These are phyloP conservation scores for Channa striata DNA, from an alignment of 2,797 vertebrate species.

Conservation along the genomic window DNA sequence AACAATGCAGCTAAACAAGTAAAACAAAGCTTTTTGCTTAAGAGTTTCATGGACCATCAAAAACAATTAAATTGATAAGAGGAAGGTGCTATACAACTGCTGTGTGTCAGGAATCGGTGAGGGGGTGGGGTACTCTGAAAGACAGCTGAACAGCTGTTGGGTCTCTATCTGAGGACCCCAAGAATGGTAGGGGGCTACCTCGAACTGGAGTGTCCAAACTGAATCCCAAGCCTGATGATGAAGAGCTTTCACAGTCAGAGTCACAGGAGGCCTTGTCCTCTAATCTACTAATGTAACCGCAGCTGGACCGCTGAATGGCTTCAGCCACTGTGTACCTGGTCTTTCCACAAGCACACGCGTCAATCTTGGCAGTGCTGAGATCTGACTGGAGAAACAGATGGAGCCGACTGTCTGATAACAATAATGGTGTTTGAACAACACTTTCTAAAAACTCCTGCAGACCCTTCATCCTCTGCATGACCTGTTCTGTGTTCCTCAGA, in stretches of 20 bases:
- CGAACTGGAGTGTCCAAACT: slow-evolving; percentile 75
- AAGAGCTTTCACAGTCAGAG: slow-evolving; percentile 90
- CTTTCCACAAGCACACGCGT: slow-evolving; percentile 90
- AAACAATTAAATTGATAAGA: not conserved
- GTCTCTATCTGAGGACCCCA: slow-evolving; percentile 68
- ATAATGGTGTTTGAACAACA: slow-evolving; percentile 86
- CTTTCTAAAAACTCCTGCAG: slow-evolving; percentile 93
- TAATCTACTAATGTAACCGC: slow-evolving; percentile 75
- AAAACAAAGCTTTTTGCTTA: slow-evolving; percentile 24
- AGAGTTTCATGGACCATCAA: not conserved
- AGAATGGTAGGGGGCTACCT: slow-evolving; percentile 60
- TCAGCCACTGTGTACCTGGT: slow-evolving; percentile 93
- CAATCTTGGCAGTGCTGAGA: slow-evolving; percentile 88
- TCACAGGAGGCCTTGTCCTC: slow-evolving; percentile 83
- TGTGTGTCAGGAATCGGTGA: slow-evolving; percentile 24
- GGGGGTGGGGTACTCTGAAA: slow-evolving; percentile 56
- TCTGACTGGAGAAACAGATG: slow-evolving; percentile 97
- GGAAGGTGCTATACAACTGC: not conserved
- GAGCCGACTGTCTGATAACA: slow-evolving; percentile 95
- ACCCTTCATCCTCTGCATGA: slow-evolving; percentile 90
- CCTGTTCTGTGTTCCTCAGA: slow-evolving; percentile 87
- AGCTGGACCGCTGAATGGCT: slow-evolving; percentile 88
- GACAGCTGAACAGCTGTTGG: slow-evolving; percentile 79
- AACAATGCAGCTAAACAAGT: slow-evolving; percentile 3
- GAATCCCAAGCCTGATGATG: slow-evolving; percentile 86